A percentile compares a stretch with the other conserved stretches of the same genome.
Evolutionary conservation across 2,797 vertebrate species (phyloP).

Genomic region (Clarias fuscus): DNA sequence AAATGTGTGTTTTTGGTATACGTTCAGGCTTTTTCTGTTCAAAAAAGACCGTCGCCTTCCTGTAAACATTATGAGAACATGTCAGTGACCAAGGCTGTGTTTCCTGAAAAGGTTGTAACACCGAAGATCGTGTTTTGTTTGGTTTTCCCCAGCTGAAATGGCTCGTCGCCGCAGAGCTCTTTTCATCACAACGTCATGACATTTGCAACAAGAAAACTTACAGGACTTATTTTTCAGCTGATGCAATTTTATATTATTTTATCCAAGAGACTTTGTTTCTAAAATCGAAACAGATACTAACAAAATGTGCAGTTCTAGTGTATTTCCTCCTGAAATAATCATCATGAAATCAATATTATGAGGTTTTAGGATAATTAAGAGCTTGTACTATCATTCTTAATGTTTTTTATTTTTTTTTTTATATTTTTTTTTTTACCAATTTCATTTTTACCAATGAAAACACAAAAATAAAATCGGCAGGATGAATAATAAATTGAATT

Average conservation of each 20-base stretch:
- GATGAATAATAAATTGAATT: neutral
- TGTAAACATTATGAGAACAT: slow-evolving; percentile 24
- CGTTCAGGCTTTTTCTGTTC: neutral
- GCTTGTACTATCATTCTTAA: neutral
- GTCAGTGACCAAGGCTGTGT: neutral
- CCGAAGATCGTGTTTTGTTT: neutral
- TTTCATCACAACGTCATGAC: neutral
- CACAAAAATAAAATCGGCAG: neutral
- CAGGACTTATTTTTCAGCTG: neutral
- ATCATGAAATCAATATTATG: neutral
- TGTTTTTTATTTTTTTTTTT: neutral
- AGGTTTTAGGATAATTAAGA: neutral
- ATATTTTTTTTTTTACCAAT: neutral
- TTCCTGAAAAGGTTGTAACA: neutral
- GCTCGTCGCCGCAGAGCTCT: neutral
- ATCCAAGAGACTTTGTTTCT: no score
- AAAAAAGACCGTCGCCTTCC: slow-evolving; percentile 11
- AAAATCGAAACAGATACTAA: neutral
- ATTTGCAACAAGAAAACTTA: neutral
- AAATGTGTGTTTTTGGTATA: neutral
- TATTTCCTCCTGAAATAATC: neutral
- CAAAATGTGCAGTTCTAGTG: neutral
- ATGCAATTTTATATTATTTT: neutral
- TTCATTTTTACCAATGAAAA: neutral
- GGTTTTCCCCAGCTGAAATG: neutral